Evolutionary conservation across 1,140 invertebrate species (phyloP), one percentile per base, ranked within the genome.

Genomic region (Neelides sp.): DNA sequence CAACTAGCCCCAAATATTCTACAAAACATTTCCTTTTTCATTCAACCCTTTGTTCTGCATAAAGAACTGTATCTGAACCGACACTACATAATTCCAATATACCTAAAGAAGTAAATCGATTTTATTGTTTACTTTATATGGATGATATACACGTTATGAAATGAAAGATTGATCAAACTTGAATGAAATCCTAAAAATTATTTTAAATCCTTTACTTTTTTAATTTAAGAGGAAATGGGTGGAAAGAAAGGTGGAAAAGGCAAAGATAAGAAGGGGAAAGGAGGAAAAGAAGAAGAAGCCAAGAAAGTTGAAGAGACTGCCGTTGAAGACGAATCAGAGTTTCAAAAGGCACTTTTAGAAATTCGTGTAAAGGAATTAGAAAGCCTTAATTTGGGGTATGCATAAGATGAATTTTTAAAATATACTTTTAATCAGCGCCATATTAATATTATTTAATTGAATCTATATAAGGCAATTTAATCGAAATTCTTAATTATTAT

Each of bases 361-460:
- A 53, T 61, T 23, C 46, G 59, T 13, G 55, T 61, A 2, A 61
- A 57, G 37, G 59, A 61, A 45, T 35, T 61, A 41, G 55, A 57
- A 26, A 52, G 41, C 24, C 41, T 61, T 13, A 61, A 61, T 41
- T 19, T 45, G 4, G 59, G 58, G 58, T 60, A 45, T 39, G 3
- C 23, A n/a, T n/a, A n/a, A n/a, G n/a, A n/a, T n/a, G n/a, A n/a
- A n/a, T n/a, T n/a, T n/a, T n/a, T n/a, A n/a, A n/a, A n/a, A n/a
- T n/a, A n/a, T n/a, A n/a, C n/a, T n/a, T n/a, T n/a, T n/a, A n/a
- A n/a, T n/a, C n/a, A n/a, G n/a, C n/a, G n/a, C n/a, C n/a, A n/a
- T 26, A 26, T 19, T 19, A 4, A 26, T 42, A 44, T 44, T n/a
- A 44, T 27, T 20, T 44, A 42, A 42, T 42, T 23, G 8, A 10